Base-by-base conservation (phyloP, 2,888 invertebrate species). In the Nomada fucata region DNA sequence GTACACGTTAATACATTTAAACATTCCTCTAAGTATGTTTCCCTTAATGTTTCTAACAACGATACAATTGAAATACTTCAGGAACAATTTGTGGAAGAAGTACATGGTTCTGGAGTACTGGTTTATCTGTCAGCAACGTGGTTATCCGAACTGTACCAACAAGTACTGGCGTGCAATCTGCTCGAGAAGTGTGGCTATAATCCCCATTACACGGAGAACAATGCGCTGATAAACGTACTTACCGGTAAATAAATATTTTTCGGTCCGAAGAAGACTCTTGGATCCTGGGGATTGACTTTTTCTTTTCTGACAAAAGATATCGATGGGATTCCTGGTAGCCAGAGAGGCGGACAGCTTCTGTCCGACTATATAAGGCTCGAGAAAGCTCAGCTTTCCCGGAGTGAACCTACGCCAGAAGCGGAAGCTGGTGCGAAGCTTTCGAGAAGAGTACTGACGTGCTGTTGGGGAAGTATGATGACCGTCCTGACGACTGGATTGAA, bases 51-150 rank as follows among this genome's bases (percentile, higher is more conserved):
- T 20, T 53, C 1, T 44, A 9, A 36, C 13, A 36, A 60, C n/a
- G 44, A 20, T 10, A n/a, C 9, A 20, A 57, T 26, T 20, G 26
- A 11, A 36, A 26, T 11, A 60, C 90, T 91, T 61, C 90, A 98
- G 96, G 97, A 97, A 81, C 97, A 98, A 93, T 99, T 99, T 92
- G 97, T 98, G 2, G 98, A 98, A 90, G 97, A 98, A 91, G 97
- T 99, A 9, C 97, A 98, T 92, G 97, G 98, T 50, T 97, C 98
- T 78, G 99, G 98, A 0, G 97, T 99, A 23, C 94, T 99, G 42
- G 97, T 99, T 9, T 99, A 98, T 92, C 95, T 99, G 13, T 98
- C 98, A 0, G 97, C 98, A 0, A 97, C 97, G 0, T 99, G 99
- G 99, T 95, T 99, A 2, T 96, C 97, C 52, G 98, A 99, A 91